phyloP scores from a whole-genome alignment of 2,797 vertebrate species.

The Columba guinea region DNA sequence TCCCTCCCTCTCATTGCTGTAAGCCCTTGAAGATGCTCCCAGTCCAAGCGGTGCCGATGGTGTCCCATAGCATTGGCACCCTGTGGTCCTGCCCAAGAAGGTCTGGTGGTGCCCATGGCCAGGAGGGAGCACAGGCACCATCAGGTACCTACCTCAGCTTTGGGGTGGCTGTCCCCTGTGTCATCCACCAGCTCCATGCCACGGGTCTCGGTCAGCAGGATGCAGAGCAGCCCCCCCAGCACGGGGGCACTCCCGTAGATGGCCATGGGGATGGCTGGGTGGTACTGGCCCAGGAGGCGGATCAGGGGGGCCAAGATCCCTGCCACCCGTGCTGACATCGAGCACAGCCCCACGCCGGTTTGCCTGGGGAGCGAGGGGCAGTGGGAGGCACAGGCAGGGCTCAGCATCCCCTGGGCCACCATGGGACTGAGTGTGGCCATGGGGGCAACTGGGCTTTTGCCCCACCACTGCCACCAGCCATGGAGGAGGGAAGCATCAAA shows the following conservation, averaged over 20 bases:
- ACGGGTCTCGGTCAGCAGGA: slow-evolving; percentile 85
- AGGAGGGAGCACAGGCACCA: rapidly evolving
- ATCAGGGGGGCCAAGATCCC: slow-evolving; percentile 87
- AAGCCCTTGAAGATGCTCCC: background rate
- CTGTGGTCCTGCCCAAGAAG: too few species aligned
- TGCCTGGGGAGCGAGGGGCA: slow-evolving; percentile 71
- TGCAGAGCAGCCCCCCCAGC: slow-evolving; percentile 71
- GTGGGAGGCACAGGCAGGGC: rapidly evolving
- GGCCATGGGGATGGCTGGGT: slow-evolving; percentile 80
- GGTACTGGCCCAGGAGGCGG: slow-evolving; percentile 78
- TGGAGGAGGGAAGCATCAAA: rapidly evolving
- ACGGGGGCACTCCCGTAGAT: slow-evolving; percentile 79
- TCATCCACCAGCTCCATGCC: slow-evolving; percentile 78
- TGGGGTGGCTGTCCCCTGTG: background rate
- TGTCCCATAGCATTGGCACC: rapidly evolving
- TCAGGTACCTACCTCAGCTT: background rate
- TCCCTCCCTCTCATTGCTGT: rapidly evolving
- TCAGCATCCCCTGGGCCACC: background rate
- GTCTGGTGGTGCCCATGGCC: too few species aligned
- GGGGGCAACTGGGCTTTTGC: rapidly evolving
- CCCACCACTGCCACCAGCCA: too few species aligned
- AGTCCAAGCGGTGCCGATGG: rapidly evolving
- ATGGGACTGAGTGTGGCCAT: rapidly evolving
- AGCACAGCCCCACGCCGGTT: slow-evolving; percentile 83
- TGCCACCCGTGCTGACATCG: slow-evolving; percentile 76